phyloP scores from a whole-genome alignment of 2,888 invertebrate species.

The Caenorhabditis sp. region DNA sequence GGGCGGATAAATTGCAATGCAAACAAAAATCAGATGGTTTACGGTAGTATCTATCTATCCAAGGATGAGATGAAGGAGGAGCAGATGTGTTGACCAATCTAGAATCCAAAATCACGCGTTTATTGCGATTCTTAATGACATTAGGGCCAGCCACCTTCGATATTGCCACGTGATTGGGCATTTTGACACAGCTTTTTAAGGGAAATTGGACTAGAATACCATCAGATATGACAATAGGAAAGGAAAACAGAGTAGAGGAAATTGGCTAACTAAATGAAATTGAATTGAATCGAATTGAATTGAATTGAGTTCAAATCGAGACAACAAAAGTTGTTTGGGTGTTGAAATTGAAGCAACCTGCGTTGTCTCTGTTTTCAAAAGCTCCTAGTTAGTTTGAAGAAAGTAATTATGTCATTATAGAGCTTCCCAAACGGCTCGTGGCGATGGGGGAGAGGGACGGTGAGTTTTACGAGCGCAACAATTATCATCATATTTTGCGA shows the following conservation, averaged over 20 bases:
- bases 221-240: no score
- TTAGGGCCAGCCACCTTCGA: slow-evolving; percentile 61
- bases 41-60: slow-evolving; percentile 41
- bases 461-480: slow-evolving; percentile 59
- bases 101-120: slow-evolving; percentile 48
- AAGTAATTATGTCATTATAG: slow-evolving; percentile 65
- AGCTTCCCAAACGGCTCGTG: slow-evolving; percentile 30
- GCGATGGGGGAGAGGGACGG: background rate
- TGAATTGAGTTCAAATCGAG: slow-evolving; percentile 35
- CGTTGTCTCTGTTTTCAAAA: slow-evolving; percentile 18
- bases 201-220: background rate
- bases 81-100: slow-evolving; percentile 65
- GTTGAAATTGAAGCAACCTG: background rate
- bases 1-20: slow-evolving; percentile 63
- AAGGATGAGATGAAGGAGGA: slow-evolving; percentile 21
- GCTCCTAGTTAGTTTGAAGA: slow-evolving; percentile 25
- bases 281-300: background rate
- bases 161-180: slow-evolving; percentile 43
- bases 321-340: slow-evolving; percentile 59
- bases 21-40: slow-evolving; percentile 61
- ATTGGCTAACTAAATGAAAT: slow-evolving; percentile 63
- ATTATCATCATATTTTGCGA: slow-evolving; percentile 63
- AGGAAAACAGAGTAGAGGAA: slow-evolving; percentile 20
- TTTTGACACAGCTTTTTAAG: no score
- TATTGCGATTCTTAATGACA: slow-evolving; percentile 58